phyloP scores from a whole-genome alignment of 2,888 invertebrate genomes.

The Leptinotarsa peninsularis region DNA sequence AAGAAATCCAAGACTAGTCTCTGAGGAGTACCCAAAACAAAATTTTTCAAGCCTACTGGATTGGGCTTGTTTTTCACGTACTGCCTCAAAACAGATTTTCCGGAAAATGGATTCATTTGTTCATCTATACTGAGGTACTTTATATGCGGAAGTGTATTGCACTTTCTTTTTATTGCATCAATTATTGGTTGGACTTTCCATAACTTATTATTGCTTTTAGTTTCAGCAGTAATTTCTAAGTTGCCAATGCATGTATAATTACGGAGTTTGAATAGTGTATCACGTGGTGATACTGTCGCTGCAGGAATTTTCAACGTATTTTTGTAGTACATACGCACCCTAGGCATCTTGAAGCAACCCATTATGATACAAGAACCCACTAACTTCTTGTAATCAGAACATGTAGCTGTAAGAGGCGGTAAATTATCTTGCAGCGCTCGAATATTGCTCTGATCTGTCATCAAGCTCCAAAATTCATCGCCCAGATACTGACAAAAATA shows the following conservation, averaged over 20 bases:
- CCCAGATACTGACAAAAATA: slow-evolving; percentile 5
- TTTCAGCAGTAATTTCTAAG: not conserved
- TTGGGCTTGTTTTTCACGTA: not conserved
- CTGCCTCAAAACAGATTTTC: not conserved
- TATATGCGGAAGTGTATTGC: not conserved
- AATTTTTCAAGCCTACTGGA: slow-evolving; percentile 3
- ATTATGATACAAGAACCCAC: not conserved
- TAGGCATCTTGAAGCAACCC: not conserved
- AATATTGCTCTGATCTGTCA: slow-evolving; percentile 7
- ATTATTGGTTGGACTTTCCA: slow-evolving; percentile 6
- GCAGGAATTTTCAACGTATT: not conserved
- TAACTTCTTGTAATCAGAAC: not conserved
- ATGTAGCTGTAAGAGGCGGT: slow-evolving; percentile 2
- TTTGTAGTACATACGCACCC: not conserved
- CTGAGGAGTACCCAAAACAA: not conserved
- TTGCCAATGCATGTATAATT: not conserved
- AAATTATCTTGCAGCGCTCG: slow-evolving; percentile 3
- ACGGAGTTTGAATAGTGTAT: not conserved
- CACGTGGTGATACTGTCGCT: not conserved
- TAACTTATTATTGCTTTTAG: not conserved
- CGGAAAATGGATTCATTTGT: too few relatives aligned
- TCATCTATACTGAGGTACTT: too few relatives aligned
- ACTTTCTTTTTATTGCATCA: slow-evolving; percentile 9
- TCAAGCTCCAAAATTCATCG: slow-evolving; percentile 7
- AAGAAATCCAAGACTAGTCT: slow-evolving; percentile 15